These are phyloP conservation scores for Enchytraeus crypticus DNA, from an alignment of 2,888 invertebrate species.

Conservation along the genomic window DNA sequence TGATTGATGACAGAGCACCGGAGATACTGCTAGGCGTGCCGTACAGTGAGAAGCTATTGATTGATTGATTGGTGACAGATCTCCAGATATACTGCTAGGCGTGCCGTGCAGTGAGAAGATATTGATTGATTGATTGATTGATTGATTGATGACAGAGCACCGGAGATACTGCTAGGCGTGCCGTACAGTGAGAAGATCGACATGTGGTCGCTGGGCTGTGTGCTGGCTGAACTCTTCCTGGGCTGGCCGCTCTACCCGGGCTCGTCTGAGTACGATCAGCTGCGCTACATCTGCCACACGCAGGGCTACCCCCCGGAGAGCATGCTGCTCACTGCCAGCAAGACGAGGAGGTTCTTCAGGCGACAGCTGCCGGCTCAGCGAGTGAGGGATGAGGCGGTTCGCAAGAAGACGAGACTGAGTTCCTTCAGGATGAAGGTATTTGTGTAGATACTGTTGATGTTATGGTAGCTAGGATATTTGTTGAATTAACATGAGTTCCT, in stretches of 20 bases:
- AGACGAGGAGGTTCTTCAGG: constrained; percentile 96
- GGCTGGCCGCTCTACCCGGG: constrained; percentile 99
- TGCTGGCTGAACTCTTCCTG: constrained; percentile 94
- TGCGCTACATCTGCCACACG: constrained; percentile 85
- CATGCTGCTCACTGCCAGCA: constrained; percentile 91
- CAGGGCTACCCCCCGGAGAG: constrained; percentile 95
- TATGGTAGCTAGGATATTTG: too few species aligned
- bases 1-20: constrained; percentile 56
- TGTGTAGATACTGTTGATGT: too few species aligned
- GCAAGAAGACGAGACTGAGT: too few species aligned
- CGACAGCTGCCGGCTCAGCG: constrained; percentile 68
- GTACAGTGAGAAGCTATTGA: constrained; percentile 96
- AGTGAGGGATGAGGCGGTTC: too few species aligned
- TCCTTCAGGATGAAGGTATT: too few species aligned
- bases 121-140: too few species aligned
- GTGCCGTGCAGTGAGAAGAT: constrained; percentile 96
- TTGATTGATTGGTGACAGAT: too few species aligned
- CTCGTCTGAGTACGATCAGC: constrained; percentile 88
- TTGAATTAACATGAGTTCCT: neutral
- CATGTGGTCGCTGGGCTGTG: constrained; percentile 99
- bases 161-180: constrained; percentile 56
- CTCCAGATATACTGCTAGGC: constrained; percentile 53
- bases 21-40: constrained; percentile 62
- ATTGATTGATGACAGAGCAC: too few species aligned
- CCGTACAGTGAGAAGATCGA: constrained; percentile 99